Conservation (phyloP, 2,113 vertebrate species). For the Talpa occidentalis region DNA sequence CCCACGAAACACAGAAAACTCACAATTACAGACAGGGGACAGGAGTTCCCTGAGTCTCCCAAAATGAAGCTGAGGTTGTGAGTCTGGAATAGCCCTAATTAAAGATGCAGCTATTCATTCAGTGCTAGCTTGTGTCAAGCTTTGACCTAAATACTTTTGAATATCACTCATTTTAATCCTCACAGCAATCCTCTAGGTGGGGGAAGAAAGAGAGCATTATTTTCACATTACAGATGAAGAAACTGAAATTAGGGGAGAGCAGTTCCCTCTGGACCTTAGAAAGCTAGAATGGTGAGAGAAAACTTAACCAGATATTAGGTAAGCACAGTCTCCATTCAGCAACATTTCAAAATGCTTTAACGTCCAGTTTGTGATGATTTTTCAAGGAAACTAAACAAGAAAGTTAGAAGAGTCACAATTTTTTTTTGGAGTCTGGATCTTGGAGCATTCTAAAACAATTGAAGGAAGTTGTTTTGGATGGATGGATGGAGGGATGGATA, state of each 20-base stretch:
- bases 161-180: not conserved
- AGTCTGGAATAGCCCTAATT: not conserved
- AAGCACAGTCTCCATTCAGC: not conserved
- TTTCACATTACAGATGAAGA: not conserved
- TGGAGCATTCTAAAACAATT: not conserved
- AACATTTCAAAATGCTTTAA: not conserved
- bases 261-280: not conserved
- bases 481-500: too few species aligned
- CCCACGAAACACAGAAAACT: not conserved
- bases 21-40: not conserved
- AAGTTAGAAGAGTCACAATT: not conserved
- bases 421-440: not conserved
- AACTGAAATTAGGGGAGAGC: not conserved
- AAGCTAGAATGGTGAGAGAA: not conserved
- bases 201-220: not conserved
- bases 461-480: not conserved
- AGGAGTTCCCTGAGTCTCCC: not conserved
- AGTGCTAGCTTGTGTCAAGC: not conserved
- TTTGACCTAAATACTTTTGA: not conserved
- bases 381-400: not conserved
- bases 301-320: not conserved
- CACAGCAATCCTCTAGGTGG: not conserved
- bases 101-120: not conserved
- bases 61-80: not conserved
- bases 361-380: not conserved